Percentiles rank a stretch among this genome's conserved stretches.
phyloP scores from a whole-genome alignment of 64 coral and sea anemone genomes.

The Catalaphyllia jardinei region DNA sequence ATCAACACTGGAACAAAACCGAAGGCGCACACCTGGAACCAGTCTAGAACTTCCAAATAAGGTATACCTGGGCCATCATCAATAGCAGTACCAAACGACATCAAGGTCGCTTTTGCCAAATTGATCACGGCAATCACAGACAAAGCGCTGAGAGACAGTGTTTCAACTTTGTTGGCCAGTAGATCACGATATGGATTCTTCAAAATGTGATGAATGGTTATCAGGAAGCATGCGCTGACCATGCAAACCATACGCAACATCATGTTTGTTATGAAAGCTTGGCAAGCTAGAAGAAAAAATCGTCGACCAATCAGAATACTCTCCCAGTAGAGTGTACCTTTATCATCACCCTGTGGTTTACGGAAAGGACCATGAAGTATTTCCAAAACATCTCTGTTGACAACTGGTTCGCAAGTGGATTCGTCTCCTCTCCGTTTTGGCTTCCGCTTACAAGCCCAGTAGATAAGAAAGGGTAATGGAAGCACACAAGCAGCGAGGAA shows the following conservation, averaged over 20 bases:
- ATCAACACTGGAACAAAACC: not conserved
- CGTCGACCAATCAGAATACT: constrained; percentile 69
- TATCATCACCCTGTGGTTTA: constrained; percentile 2
- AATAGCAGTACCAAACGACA: not conserved
- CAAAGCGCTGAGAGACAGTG: not conserved
- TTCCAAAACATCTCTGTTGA: constrained; percentile 11
- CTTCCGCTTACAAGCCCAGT: not conserved
- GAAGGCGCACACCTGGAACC: not conserved
- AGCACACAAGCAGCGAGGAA: constrained; percentile 59
- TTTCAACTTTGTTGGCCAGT: not conserved
- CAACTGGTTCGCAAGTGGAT: not conserved
- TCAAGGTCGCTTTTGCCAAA: constrained; percentile 11
- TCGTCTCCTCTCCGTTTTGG: not conserved
- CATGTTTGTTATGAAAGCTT: constrained; percentile 49
- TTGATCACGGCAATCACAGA: constrained; percentile 15
- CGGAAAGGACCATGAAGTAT: constrained; percentile 63
- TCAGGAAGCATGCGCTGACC: not conserved
- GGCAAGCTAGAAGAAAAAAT: constrained; percentile 49
- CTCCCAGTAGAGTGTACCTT: constrained; percentile 68
- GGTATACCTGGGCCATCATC: not conserved
- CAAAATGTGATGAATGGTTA: not conserved
- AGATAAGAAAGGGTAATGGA: constrained; percentile 50
- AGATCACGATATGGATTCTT: constrained; percentile 1
- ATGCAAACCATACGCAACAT: constrained; percentile 36
- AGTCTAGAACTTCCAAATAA: not conserved